Evolutionary conservation across 2,888 invertebrate species (phyloP).

Genomic region (Dryadula phaetusa): DNA sequence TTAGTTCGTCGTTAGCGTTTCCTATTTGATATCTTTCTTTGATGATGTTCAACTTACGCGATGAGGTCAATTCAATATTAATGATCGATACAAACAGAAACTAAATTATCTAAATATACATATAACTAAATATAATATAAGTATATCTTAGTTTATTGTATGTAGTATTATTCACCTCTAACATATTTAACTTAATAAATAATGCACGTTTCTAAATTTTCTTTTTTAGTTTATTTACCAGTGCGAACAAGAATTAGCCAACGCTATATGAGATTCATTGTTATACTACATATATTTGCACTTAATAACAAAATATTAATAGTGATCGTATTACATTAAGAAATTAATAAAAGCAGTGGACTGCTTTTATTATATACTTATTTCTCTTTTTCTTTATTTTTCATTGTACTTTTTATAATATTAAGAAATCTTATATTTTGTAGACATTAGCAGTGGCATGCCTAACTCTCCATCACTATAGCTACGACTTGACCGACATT

Average conservation of each 20-base stretch:
- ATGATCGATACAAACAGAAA: background rate
- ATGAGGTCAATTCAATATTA: background rate
- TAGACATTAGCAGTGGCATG: conserved; percentile 72
- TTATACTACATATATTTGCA: no score
- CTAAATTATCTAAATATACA: background rate
- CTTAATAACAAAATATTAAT: no score
- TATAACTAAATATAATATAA: background rate
- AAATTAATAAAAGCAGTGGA: no score
- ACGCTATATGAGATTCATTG: no score
- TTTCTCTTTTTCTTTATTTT: no score
- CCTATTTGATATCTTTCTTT: conserved; percentile 4
- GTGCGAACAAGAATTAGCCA: no score
- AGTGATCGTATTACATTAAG: no score
- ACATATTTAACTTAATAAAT: no score
- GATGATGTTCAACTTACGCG: background rate
- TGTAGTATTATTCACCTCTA: no score
- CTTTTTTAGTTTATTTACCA: no score
- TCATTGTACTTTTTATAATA: background rate
- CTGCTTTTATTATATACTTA: no score
- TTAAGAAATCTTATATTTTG: conserved; percentile 28
- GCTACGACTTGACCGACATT: conserved; percentile 75
- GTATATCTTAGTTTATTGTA: background rate
- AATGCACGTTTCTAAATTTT: no score
- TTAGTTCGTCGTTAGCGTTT: conserved; percentile 6
- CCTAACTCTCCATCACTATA: conserved; percentile 71